Evolutionary conservation across 2,797 vertebrate genomes (phyloP).

Genomic region (Molossus alvarezi): DNA sequence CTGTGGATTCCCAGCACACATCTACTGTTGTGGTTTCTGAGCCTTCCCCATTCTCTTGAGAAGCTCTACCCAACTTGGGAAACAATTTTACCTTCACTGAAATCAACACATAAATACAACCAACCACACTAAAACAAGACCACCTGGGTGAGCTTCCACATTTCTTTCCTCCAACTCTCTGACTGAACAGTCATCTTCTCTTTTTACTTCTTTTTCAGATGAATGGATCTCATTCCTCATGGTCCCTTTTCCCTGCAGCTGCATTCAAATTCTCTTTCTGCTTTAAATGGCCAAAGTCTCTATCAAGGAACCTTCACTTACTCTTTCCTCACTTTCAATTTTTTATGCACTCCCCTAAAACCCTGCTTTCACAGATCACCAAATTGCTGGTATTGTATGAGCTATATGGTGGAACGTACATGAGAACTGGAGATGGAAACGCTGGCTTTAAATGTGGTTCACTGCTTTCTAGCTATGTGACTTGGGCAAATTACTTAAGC

Average conservation of each 20-base stretch:
- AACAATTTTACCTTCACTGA: not conserved
- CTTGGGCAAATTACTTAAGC: not conserved
- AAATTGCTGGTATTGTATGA: not conserved
- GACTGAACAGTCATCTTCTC: not conserved
- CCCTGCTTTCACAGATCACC: not conserved
- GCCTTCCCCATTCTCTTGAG: not conserved
- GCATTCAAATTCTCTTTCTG: not conserved
- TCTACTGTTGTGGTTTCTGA: not conserved
- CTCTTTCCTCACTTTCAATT: not conserved
- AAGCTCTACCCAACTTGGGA: not conserved
- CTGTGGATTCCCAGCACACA: not conserved
- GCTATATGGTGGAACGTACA: not conserved
- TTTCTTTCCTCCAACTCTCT: not conserved
- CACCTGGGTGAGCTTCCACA: not conserved
- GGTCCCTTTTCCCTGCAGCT: not conserved
- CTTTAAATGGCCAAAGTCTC: not conserved
- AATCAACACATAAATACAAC: slow-evolving; percentile 16
- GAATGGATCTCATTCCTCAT: not conserved
- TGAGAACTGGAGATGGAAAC: not conserved
- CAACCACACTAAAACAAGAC: not conserved
- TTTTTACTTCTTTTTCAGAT: not conserved
- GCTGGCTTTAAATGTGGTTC: not conserved
- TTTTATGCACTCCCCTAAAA: slow-evolving; percentile 16
- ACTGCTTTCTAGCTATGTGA: not conserved
- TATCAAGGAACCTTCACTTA: not conserved